Conservation (phyloP, 2,113 vertebrate species). For the Spilogale gracilis region DNA sequence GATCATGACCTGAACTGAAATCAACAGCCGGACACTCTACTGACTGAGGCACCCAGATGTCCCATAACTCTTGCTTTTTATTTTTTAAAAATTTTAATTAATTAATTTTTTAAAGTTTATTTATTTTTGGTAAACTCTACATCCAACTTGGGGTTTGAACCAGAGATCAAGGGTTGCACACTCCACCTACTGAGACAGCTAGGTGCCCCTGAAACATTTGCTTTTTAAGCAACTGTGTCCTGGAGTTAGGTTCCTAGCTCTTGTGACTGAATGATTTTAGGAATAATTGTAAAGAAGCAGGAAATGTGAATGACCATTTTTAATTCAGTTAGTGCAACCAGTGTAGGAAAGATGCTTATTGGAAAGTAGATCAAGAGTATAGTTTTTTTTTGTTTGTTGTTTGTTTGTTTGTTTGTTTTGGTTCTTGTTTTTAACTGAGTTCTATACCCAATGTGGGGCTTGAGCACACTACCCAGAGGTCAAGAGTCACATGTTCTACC, state of each 20-base stretch:
- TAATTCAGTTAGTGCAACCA: not conserved
- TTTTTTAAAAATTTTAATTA: not conserved
- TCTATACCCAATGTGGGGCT: not conserved
- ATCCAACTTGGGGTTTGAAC: not conserved
- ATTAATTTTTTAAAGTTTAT: not conserved
- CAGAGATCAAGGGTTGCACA: not conserved
- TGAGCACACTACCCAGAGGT: not conserved
- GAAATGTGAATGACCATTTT: not conserved
- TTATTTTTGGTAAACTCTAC: not conserved
- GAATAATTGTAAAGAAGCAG: conserved; percentile 17
- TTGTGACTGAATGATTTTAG: conserved; percentile 1
- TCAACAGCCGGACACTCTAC: no score
- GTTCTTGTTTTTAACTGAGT: not conserved
- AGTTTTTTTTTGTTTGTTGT: not conserved
- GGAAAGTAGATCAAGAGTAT: not conserved
- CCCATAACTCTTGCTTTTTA: not conserved
- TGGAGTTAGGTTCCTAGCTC: not conserved
- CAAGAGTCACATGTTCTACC: not conserved
- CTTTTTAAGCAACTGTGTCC: conserved; percentile 20
- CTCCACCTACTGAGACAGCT: not conserved
- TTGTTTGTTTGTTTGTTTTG: not conserved
- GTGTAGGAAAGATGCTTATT: conserved; percentile 8
- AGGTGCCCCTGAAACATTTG: not conserved
- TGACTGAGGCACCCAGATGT: no score
- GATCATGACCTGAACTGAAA: no score